Evolutionary conservation across 1,140 invertebrate species (phyloP), one percentile per base, ranked within the genome.

Genomic region (Ganaspis sp.): DNA sequence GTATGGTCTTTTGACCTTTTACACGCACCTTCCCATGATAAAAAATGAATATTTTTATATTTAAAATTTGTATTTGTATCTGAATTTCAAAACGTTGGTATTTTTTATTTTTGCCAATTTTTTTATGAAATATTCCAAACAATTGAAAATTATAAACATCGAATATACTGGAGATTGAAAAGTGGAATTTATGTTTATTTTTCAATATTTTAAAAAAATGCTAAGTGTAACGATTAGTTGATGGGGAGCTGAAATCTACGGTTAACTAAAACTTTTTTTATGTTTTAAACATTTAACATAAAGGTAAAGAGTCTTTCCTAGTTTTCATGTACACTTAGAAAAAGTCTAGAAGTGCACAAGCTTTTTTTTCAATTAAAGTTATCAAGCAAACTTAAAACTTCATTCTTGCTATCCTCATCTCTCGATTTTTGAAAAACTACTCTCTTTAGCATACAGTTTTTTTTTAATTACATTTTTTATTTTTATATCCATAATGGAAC

Each of bases 351-450:
- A 64, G 21, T 64, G 58, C 23, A 29, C 26, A 64, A 64, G 58
- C 58, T 34, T 64, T 64, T 49, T 26, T 64, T 64, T 23, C 17
- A 64, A 64, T 64, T 29, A 64, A 64, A 26, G 23, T 64, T 64
- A 29, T 64, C 58, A 64, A 34, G 58, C 58, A 64, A 21, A 29
- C 4, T 64, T 64, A n/a, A 64, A 11, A 64, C 23, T 29, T 64
- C 58, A 11, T 64, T 64, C 58, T 64, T 64, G 58, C 58, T 64
- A 64, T 64, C 58, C 58, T 64, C 58, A n/a, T 29, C 58, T 64
- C 58, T 64, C 58, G 23, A 29, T 64, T 34, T 34, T 64, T n/a
- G n/a, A 64, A 64, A 64, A 64, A 64, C 26, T 3, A n/a, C 26
- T 15, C 15, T n/a, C 4, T 34, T 29, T n/a, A 49, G 45, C 45